Percentiles rank a stretch among this genome's conserved stretches.
Conservation (phyloP, 2,888 invertebrate species). For the Meiosimyza platycephala region DNA sequence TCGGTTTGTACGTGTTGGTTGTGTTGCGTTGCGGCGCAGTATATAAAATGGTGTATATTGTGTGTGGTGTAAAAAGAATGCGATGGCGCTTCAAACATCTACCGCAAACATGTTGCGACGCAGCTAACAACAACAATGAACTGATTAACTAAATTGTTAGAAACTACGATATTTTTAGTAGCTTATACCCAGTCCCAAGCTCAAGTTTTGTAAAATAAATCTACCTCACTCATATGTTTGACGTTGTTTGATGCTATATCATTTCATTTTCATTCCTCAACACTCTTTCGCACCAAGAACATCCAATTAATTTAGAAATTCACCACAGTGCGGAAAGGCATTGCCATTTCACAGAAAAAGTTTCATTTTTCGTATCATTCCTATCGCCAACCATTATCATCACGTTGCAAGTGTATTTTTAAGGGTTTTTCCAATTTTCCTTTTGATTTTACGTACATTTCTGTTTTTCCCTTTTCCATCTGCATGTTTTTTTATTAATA, state of each 20-base stretch:
- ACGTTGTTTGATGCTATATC: too few species aligned
- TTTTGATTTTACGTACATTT: background rate
- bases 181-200: too few species aligned
- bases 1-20: background rate
- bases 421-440: constrained; percentile 23
- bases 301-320: too few species aligned
- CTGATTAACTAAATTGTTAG: background rate
- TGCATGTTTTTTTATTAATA: background rate
- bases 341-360: background rate
- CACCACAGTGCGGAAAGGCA: background rate
- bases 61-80: too few species aligned
- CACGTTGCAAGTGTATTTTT: constrained; percentile 23
- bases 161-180: too few species aligned
- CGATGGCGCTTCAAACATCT: too few species aligned
- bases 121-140: background rate
- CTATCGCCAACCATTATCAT: background rate
- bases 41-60: too few species aligned
- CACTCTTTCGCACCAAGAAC: background rate
- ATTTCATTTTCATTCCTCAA: background rate
- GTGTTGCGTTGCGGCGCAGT: background rate
- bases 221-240: too few species aligned
- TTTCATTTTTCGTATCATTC: background rate
- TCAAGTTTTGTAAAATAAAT: too few species aligned
- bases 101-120: background rate
- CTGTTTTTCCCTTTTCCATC: background rate